Conservation (phyloP, 2,797 vertebrate genomes). For the Diceros bicornis region DNA sequence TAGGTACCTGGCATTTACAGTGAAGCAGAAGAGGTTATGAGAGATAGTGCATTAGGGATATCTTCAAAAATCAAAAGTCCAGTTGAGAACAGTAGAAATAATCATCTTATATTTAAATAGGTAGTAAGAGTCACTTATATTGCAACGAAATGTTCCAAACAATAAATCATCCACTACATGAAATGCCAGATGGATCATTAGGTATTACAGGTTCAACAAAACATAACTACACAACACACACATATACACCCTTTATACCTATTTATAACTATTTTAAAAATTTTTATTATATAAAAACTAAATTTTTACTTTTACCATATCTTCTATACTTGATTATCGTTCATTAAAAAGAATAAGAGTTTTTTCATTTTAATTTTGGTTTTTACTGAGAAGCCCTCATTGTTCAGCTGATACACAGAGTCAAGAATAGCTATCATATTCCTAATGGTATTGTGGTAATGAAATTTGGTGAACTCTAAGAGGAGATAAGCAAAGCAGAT, state of each 20-base stretch:
- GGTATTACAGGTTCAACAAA: neutral
- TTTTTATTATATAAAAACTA: neutral
- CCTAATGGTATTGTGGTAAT: neutral
- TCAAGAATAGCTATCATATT: neutral
- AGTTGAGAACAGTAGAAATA: neutral
- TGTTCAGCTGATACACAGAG: neutral
- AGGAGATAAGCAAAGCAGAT: neutral
- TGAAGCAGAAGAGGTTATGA: neutral
- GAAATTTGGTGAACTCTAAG: neutral
- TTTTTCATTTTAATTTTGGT: neutral
- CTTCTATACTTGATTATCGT: neutral
- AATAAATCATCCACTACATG: neutral
- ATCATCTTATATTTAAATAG: neutral
- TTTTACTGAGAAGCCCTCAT: neutral
- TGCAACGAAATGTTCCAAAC: neutral
- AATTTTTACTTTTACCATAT: neutral
- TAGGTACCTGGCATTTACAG: neutral
- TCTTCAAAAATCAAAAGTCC: neutral
- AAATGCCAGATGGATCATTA: conserved; percentile 2
- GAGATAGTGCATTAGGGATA: neutral
- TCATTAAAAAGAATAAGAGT: neutral
- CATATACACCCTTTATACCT: neutral
- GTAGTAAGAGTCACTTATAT: neutral
- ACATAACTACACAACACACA: neutral
- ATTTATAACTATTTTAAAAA: neutral